Base-by-base conservation (phyloP, 2,888 invertebrate species). In the Doris montereyensis region DNA sequence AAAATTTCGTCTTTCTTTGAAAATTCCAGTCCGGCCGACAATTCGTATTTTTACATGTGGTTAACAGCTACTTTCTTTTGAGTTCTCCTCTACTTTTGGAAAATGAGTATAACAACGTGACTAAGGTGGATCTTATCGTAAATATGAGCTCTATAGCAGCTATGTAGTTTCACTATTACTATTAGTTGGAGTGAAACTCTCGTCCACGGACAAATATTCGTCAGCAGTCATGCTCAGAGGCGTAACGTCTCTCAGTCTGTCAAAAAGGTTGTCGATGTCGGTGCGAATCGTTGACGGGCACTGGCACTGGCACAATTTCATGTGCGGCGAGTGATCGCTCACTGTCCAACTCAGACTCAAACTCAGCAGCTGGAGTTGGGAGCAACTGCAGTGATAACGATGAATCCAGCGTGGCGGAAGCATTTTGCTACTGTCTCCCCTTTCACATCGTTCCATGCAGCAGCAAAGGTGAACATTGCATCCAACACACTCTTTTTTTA, bases 381-480 rank as follows among this genome's bases (percentile, higher is more conserved):
- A n/a, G n/a, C n/a, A 41, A 17, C 17, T 10, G 52, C 62, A 28
- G 68, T 4, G 8, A 30, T 28, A 28, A 28, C 28, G 8, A 8
- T 8, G 30, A 28, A 68, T 28, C 68, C 68, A 28, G 68, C 30
- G 68, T 68, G 68, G 28, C 68, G 24, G 30, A 68, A 68, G n/a
- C 68, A 68, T 24, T 68, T 68, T 28, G 30, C 68, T 8, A 68
- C n/a, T 3, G 68, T 68, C 68, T 68, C 30, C 30, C 8, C 30
- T n/a, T 68, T 68, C 3, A 75, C 75, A 34, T 75, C 32, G 34
- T 62, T 28, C 58, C 74, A 60, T 60, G 74, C 26, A n/a, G 74
- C 26, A 26, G 60, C 60, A 13, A 32, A 8, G n/a, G 58, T 74
- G 17, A 5, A 5, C 30, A 74, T 4, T 4, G 58, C 74, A 74